These are phyloP conservation scores for Popillia japonica DNA, from an alignment of 1,140 invertebrate species.

Conservation along the genomic window DNA sequence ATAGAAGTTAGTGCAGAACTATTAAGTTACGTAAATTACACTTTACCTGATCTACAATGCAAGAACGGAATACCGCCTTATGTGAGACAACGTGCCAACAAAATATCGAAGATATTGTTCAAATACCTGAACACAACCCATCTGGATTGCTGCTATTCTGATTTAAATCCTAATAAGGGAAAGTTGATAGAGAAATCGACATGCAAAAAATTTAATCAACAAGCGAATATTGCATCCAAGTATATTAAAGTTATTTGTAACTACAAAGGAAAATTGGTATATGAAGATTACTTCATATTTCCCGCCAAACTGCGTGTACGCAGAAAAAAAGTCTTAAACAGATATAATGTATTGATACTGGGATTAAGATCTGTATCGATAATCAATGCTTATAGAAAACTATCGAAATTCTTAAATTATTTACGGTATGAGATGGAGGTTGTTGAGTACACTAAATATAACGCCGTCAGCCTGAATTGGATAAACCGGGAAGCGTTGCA, in stretches of 20 bases:
- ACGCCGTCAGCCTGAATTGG: neutral
- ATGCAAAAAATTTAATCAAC: neutral
- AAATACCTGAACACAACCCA: neutral
- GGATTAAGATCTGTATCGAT: neutral
- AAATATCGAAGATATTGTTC: neutral
- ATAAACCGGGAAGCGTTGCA: neutral
- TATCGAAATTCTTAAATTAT: slow-evolving; percentile 4
- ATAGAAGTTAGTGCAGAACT: neutral
- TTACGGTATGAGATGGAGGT: neutral
- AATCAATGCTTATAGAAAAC: neutral
- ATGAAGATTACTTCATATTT: slow-evolving; percentile 16
- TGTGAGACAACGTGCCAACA: neutral
- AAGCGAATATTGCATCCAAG: neutral
- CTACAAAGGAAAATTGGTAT: neutral
- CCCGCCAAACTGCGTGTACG: neutral
- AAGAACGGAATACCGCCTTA: neutral
- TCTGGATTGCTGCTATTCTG: neutral
- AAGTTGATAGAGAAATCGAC: neutral
- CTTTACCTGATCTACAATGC: neutral
- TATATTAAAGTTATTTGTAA: neutral
- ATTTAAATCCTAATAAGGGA: neutral
- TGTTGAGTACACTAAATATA: neutral
- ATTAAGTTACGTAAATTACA: neutral
- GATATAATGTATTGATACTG: neutral
- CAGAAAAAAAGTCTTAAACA: neutral